Conservation (phyloP, 2,797 vertebrate genomes). For the Loriculus beryllinus region DNA sequence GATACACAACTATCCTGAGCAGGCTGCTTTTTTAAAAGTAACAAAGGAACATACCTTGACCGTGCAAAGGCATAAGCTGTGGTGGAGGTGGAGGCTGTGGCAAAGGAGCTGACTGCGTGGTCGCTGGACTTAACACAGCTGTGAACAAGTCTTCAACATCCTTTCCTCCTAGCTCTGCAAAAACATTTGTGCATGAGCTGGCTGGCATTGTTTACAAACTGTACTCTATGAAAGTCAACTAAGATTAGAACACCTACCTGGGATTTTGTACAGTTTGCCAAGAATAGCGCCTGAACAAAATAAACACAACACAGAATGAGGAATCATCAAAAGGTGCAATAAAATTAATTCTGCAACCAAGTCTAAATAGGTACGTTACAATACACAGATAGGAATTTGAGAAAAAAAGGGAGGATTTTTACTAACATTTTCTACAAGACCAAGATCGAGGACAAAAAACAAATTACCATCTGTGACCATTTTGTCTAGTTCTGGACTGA, state of each 20-base stretch:
- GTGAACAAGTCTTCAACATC: slow-evolving; percentile 98
- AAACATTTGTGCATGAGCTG: background rate
- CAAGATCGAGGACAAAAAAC: slow-evolving; percentile 29
- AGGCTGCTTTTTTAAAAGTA: background rate
- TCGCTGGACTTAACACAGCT: slow-evolving; percentile 92
- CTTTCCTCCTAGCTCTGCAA: slow-evolving; percentile 94
- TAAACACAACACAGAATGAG: slow-evolving; percentile 33
- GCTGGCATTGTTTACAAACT: background rate
- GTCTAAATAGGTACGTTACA: background rate
- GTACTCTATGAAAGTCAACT: background rate
- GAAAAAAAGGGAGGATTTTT: background rate
- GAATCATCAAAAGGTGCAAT: background rate
- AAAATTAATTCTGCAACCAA: background rate
- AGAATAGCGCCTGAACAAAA: slow-evolving; percentile 92
- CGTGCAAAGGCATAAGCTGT: slow-evolving; percentile 80
- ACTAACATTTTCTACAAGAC: slow-evolving; percentile 1
- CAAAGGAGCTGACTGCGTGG: slow-evolving; percentile 83
- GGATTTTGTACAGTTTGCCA: slow-evolving; percentile 98
- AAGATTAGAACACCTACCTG: slow-evolving; percentile 82
- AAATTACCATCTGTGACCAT: slow-evolving; percentile 98
- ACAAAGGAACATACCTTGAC: slow-evolving; percentile 77
- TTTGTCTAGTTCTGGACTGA: slow-evolving; percentile 97
- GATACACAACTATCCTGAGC: background rate
- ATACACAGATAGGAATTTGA: background rate
- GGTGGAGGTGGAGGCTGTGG: slow-evolving; percentile 81